phyloP scores from a whole-genome alignment of 1,140 invertebrate species.

The Chlorops oryzae region DNA sequence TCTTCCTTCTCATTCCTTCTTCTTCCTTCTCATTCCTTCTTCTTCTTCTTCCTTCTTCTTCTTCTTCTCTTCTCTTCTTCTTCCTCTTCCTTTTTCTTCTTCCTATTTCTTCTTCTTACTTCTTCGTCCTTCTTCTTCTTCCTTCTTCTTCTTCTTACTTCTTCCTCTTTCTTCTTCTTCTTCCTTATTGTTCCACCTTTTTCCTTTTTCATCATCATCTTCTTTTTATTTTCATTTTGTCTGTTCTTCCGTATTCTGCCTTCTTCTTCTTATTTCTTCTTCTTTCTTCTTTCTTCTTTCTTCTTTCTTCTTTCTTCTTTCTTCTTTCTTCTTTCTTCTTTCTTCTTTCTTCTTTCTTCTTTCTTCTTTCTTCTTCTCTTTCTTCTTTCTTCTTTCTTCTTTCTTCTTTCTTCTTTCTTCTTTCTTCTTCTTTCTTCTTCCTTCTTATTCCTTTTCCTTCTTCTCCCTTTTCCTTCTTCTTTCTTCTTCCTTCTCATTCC shows the following conservation, averaged over 20 bases:
- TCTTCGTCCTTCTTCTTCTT: not conserved
- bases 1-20: not conserved
- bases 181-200: not conserved
- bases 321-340: not conserved
- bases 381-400: not conserved
- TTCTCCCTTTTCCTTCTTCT: not conserved
- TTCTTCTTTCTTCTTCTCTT: not conserved
- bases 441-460: not conserved
- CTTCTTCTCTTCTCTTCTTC: not conserved
- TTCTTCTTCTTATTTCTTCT: not conserved
- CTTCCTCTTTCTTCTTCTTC: not conserved
- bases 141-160: not conserved
- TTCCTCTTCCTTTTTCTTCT: not conserved
- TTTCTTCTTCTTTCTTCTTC: not conserved
- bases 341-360: not conserved
- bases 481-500: not conserved
- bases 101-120: not conserved
- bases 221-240: not conserved
- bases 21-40: not conserved
- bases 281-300: not conserved
- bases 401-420: not conserved
- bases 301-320: not conserved
- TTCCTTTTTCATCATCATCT: not conserved
- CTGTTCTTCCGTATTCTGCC: not conserved
- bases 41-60: not conserved